Evolutionary conservation across 2,888 invertebrate species (phyloP).

Genomic region (Xanthorhoe spadicearia): DNA sequence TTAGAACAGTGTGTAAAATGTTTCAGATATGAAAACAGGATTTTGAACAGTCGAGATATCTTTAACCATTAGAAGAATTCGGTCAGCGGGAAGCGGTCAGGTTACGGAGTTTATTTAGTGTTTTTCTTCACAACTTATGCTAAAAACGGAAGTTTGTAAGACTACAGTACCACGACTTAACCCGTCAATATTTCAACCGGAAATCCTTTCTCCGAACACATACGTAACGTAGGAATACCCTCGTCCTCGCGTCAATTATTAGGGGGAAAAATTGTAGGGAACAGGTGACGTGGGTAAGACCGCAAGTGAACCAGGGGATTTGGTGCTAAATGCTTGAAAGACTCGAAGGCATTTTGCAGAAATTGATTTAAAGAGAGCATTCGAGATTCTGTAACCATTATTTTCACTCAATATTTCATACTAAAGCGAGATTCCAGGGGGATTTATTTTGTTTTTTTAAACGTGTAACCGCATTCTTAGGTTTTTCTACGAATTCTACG

Average conservation of each 20-base stretch:
- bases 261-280: slow-evolving; percentile 46
- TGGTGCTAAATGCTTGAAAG: slow-evolving; percentile 6
- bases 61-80: too few species aligned
- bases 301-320: slow-evolving; percentile 22
- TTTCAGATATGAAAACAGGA: background rate
- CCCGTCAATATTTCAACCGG: slow-evolving; percentile 52
- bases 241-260: slow-evolving; percentile 76
- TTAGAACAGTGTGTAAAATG: background rate
- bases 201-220: slow-evolving; percentile 34
- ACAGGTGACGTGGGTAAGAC: slow-evolving; percentile 57
- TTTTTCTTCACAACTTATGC: background rate
- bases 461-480: background rate
- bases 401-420: background rate
- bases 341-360: slow-evolving; percentile 8
- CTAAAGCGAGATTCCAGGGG: background rate
- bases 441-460: background rate
- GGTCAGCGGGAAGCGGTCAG: too few species aligned
- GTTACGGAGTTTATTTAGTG: too few species aligned
- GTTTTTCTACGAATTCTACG: background rate
- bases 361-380: slow-evolving; percentile 10
- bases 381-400: background rate
- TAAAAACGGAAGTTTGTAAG: slow-evolving; percentile 7
- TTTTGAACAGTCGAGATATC: background rate
- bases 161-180: slow-evolving; percentile 32
- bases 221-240: slow-evolving; percentile 56